Conservation (phyloP, 2,888 invertebrate species). For the Melolontha melolontha region DNA sequence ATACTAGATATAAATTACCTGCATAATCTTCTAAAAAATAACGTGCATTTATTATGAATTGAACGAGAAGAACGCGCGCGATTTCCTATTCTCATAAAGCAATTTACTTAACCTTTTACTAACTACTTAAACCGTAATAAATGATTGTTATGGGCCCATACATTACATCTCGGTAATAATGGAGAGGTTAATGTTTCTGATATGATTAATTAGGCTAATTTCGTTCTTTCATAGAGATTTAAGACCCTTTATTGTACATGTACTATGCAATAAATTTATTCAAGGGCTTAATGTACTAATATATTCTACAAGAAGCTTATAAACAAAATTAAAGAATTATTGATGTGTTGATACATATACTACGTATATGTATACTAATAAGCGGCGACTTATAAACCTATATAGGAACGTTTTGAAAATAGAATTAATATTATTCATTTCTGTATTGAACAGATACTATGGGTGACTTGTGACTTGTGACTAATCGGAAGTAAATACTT, state of each 20-base stretch:
- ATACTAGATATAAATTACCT: too few species aligned
- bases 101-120: not conserved
- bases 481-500: too few species aligned
- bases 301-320: not conserved
- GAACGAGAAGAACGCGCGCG: too few species aligned
- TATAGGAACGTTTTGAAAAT: too few species aligned
- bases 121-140: not conserved
- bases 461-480: too few species aligned
- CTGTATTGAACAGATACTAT: too few species aligned
- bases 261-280: not conserved
- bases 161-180: not conserved
- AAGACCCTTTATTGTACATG: not conserved
- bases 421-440: too few species aligned
- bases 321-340: not conserved
- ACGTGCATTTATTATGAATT: too few species aligned
- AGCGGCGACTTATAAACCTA: too few species aligned
- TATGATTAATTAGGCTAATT: conserved; percentile 17
- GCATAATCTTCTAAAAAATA: too few species aligned
- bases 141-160: not conserved
- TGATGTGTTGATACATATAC: too few species aligned
- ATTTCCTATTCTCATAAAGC: not conserved
- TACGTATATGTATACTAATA: too few species aligned
- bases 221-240: not conserved
- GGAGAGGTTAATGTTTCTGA: conserved; percentile 1
- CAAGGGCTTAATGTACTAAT: not conserved